These are phyloP conservation scores for Schrankia costaestrigalis DNA, from an alignment of 2,888 invertebrate genomes.

Conservation along the genomic window DNA sequence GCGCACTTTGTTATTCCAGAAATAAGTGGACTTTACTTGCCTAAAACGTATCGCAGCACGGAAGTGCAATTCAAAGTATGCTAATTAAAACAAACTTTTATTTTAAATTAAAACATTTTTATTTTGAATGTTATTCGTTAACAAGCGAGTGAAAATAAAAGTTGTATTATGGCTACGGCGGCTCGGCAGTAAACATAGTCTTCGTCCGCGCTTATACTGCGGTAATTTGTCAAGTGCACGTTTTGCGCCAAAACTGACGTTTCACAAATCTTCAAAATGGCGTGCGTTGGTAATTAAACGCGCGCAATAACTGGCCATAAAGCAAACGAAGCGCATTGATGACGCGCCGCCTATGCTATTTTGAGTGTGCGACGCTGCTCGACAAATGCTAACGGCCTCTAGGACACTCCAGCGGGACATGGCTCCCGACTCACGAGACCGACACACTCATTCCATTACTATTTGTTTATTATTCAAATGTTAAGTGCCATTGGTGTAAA, in stretches of 20 bases:
- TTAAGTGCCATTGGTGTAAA: conserved; percentile 15
- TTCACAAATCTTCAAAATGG: conserved; percentile 72
- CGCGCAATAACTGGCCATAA: conserved; percentile 74
- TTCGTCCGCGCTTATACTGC: conserved; percentile 28
- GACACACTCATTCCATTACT: conserved; percentile 21
- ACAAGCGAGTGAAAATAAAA: conserved; percentile 26
- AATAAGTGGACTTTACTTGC: conserved; percentile 46
- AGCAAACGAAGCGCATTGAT: conserved; percentile 70
- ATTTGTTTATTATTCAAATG: conserved; percentile 28
- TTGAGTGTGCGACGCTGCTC: conserved; percentile 68
- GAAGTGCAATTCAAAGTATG: conserved; percentile 49
- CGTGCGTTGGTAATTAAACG: conserved; percentile 68
- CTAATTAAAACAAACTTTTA: conserved; percentile 45
- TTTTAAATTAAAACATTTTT: conserved; percentile 28
- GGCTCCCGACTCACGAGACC: conserved; percentile 10
- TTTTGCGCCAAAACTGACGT: conserved; percentile 69
- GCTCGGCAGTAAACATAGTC: conserved; percentile 28
- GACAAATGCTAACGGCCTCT: conserved; percentile 79
- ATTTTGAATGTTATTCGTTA: no score
- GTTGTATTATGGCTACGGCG: conserved; percentile 24
- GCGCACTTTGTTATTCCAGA: conserved; percentile 57
- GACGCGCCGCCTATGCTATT: conserved; percentile 72
- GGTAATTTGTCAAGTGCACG: conserved; percentile 57
- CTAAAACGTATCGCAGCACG: conserved; percentile 45
- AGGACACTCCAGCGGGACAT: conserved; percentile 64